phyloP scores from a whole-genome alignment of 2,113 vertebrate genomes.

The Prionailurus viverrinus region DNA sequence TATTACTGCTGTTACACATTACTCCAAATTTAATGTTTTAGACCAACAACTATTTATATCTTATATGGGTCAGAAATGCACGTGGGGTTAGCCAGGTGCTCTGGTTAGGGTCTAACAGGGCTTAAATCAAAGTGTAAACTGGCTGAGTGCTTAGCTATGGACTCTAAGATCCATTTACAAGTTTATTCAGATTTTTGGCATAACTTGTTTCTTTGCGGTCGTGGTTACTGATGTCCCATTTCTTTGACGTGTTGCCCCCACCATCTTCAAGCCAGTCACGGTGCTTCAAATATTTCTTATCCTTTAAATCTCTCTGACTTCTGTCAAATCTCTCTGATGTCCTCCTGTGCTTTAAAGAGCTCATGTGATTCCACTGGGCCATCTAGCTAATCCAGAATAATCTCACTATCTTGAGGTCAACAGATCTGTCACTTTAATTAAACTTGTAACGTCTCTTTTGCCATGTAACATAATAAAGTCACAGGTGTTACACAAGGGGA shows the following conservation, averaged over 20 bases:
- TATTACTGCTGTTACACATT: neutral
- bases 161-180: neutral
- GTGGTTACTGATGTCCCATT: neutral
- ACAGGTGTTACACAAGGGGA: neutral
- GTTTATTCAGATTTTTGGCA: neutral
- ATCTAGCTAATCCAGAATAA: neutral
- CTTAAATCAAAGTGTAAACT: neutral
- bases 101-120: neutral
- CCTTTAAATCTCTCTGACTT: neutral
- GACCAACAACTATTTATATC: neutral
- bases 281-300: neutral
- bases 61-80: neutral
- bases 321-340: neutral
- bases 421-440: neutral
- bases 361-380: neutral
- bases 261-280: neutral
- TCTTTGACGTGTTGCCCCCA: neutral
- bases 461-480: neutral
- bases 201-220: neutral
- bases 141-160: neutral
- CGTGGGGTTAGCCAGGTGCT: neutral
- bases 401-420: neutral
- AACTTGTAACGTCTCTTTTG: neutral
- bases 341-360: neutral
- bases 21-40: neutral